phyloP scores from a whole-genome alignment of 1,140 invertebrate genomes.

The Diorhabda elongata region DNA sequence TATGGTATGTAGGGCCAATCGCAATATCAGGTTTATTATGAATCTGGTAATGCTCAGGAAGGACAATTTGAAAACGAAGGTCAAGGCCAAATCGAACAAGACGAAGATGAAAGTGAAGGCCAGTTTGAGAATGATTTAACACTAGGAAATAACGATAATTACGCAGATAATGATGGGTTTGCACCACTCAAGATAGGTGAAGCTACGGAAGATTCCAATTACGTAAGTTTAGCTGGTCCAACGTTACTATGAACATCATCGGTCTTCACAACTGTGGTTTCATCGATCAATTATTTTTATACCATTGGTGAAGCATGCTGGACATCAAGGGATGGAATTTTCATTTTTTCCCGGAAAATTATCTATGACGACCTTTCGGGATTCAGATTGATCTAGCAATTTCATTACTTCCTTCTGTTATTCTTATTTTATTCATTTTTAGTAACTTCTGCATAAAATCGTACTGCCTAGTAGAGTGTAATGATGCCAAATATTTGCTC shows the following conservation, averaged over 20 bases:
- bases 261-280: not conserved
- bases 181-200: not conserved
- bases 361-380: not conserved
- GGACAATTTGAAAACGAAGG: not conserved
- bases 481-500: too few relatives aligned
- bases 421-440: too few relatives aligned
- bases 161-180: not conserved
- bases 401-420: too few relatives aligned
- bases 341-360: not conserved
- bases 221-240: conserved; percentile 1
- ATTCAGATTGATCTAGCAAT: too few relatives aligned
- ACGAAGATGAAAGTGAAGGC: not conserved
- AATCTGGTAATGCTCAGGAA: not conserved
- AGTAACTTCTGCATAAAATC: too few relatives aligned
- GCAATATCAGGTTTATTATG: too few relatives aligned
- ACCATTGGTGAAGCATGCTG: conserved; percentile 1
- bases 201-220: not conserved
- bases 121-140: not conserved
- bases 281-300: not conserved
- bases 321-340: not conserved
- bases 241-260: not conserved
- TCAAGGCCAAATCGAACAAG: not conserved
- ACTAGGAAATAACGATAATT: not conserved
- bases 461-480: too few relatives aligned
- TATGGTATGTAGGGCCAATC: too few relatives aligned